phyloP scores from a whole-genome alignment of 1,140 invertebrate species.

The Lordiphosa mommai region DNA sequence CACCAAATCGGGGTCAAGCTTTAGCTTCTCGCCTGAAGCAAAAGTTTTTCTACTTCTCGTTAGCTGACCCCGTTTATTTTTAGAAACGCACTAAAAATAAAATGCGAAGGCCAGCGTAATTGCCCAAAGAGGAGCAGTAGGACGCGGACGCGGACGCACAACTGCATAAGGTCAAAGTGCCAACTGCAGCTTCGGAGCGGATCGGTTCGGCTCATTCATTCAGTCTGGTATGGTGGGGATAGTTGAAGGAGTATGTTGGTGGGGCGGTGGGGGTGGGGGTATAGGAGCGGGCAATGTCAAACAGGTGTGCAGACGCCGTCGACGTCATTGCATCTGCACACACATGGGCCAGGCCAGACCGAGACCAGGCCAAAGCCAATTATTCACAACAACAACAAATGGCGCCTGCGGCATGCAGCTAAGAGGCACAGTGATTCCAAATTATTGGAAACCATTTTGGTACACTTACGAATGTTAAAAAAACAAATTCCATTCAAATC shows the following conservation, averaged over 20 bases:
- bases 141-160: slow-evolving; percentile 14
- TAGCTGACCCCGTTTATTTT: slow-evolving; percentile 71
- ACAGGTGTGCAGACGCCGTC: slow-evolving; percentile 46
- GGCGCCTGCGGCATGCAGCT: not conserved
- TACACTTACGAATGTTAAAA: no score
- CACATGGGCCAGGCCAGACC: not conserved
- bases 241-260: not conserved
- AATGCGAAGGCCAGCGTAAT: slow-evolving; percentile 71
- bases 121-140: slow-evolving; percentile 14
- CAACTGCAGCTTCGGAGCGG: slow-evolving; percentile 22
- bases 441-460: not conserved
- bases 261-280: not conserved
- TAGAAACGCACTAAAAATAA: slow-evolving; percentile 72
- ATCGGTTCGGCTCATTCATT: not conserved
- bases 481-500: no score
- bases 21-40: no score
- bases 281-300: slow-evolving; percentile 27
- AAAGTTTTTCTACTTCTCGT: no score
- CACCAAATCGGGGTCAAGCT: not conserved
- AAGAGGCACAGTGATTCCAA: slow-evolving; percentile 3
- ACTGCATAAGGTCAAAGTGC: slow-evolving; percentile 68
- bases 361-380: slow-evolving; percentile 2
- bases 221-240: not conserved
- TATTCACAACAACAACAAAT: slow-evolving; percentile 7
- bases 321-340: slow-evolving; percentile 48